A percentile compares a stretch with the other conserved stretches of the same genome.
These are phyloP conservation scores for Hypanus sabinus DNA, from an alignment of 2,113 vertebrate genomes.

Conservation along the genomic window DNA sequence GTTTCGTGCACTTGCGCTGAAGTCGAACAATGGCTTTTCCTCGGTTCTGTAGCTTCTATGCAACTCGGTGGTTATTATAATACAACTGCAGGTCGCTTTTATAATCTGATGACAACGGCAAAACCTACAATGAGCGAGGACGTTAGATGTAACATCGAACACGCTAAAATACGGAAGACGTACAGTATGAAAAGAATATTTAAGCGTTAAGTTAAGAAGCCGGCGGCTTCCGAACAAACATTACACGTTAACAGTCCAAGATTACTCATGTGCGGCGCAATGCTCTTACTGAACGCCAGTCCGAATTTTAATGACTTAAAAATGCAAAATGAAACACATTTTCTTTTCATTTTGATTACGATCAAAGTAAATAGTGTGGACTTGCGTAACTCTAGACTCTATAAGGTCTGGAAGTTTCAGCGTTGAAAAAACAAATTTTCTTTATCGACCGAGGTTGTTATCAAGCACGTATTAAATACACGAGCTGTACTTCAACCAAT, in stretches of 20 bases:
- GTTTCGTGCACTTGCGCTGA: not conserved
- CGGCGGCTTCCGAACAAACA: not conserved
- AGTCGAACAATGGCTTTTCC: not conserved
- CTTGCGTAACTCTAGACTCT: not conserved
- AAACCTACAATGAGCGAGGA: not conserved
- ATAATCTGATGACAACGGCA: not conserved
- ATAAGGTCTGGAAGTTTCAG: too few species aligned
- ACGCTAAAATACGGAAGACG: not conserved
- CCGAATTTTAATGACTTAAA: not conserved
- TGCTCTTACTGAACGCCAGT: not conserved
- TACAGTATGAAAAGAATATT: not conserved
- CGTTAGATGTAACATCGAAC: too few species aligned
- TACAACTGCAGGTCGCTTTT: not conserved
- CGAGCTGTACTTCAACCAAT: not conserved
- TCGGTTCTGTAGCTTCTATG: not conserved
- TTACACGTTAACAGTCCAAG: not conserved
- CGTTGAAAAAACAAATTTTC: not conserved
- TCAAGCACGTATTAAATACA: not conserved
- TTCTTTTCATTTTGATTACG: not conserved
- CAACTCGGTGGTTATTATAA: not conserved
- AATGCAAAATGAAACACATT: not conserved
- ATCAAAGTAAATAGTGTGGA: not conserved
- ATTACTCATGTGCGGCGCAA: not conserved
- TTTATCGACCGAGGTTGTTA: not conserved
- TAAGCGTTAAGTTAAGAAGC: too few species aligned